A percentile compares a stretch with the other conserved stretches of the same genome.
phyloP scores from a whole-genome alignment of 1,140 invertebrate species.

The Hypothenemus hampei region DNA sequence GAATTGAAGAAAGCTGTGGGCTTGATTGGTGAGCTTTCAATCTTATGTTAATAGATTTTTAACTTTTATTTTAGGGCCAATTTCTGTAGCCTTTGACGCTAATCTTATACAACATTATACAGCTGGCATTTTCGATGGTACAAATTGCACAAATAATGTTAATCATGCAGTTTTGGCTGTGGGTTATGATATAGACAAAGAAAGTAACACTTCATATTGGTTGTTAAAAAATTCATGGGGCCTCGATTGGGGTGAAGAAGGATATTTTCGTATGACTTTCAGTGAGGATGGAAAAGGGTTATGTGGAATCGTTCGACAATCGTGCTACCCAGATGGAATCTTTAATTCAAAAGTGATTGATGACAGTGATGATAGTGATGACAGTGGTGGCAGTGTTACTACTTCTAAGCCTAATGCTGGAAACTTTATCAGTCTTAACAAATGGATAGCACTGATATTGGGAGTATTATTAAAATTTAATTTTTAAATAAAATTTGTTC shows the following conservation, averaged over 20 bases:
- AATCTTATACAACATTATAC: conserved; percentile 22
- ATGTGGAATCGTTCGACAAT: conserved; percentile 1
- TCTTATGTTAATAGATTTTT: conserved; percentile 9
- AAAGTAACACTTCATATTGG: conserved; percentile 17
- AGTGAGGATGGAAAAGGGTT: background rate
- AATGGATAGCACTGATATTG: too few species aligned
- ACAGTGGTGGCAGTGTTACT: too few species aligned
- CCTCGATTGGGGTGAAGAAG: conserved; percentile 23
- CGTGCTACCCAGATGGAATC: conserved; percentile 2
- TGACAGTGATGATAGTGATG: too few species aligned
- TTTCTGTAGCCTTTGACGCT: conserved; percentile 88
- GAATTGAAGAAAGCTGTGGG: background rate
- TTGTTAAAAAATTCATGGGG: conserved; percentile 32
- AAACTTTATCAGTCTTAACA: too few species aligned
- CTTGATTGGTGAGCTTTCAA: conserved; percentile 9
- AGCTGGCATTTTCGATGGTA: conserved; percentile 16
- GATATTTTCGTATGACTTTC: conserved; percentile 13
- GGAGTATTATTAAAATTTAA: too few species aligned
- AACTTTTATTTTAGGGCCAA: conserved; percentile 59
- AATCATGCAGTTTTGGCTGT: conserved; percentile 29
- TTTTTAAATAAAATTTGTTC: too few species aligned
- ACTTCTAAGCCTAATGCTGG: too few species aligned
- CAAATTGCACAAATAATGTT: conserved; percentile 1
- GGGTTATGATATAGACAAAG: conserved; percentile 16
- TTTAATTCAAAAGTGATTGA: too few species aligned